Percentiles rank a stretch among this genome's conserved stretches.
phyloP scores from a whole-genome alignment of 2,113 vertebrate genomes.

The Psettodes erumei region DNA sequence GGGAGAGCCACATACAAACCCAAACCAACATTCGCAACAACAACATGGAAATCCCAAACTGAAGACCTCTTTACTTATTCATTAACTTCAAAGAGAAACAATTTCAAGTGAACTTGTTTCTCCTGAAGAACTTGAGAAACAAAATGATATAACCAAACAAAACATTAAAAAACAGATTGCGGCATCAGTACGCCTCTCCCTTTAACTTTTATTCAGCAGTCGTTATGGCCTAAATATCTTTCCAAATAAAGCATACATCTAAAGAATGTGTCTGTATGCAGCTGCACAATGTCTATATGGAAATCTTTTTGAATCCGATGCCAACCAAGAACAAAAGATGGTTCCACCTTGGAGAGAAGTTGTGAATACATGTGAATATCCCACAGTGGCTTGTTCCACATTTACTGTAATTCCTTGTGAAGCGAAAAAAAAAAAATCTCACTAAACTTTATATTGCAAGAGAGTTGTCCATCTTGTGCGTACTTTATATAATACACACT shows the following conservation, averaged over 20 bases:
- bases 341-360: constrained; percentile 52
- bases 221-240: constrained; percentile 40
- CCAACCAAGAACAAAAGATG: constrained; percentile 63
- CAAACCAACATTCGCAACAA: constrained; percentile 25
- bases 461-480: constrained; percentile 13
- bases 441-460: not conserved
- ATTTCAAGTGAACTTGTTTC: constrained; percentile 44
- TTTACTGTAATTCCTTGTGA: constrained; percentile 47
- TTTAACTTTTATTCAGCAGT: constrained; percentile 23
- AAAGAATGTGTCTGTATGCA: constrained; percentile 23
- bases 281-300: constrained; percentile 52
- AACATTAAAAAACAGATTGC: constrained; percentile 29
- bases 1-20: constrained; percentile 9
- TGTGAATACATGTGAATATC: constrained; percentile 38
- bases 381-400: constrained; percentile 66
- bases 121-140: constrained; percentile 34
- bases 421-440: constrained; percentile 24
- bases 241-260: constrained; percentile 44
- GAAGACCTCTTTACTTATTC: constrained; percentile 46
- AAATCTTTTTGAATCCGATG: constrained; percentile 51
- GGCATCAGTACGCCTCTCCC: constrained; percentile 7
- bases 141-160: constrained; percentile 46
- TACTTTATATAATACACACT: not conserved
- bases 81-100: constrained; percentile 55
- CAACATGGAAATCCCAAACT: constrained; percentile 41